Evolutionary conservation across 2,113 vertebrate species (phyloP).

Genomic region (Sinosuthora webbiana): DNA sequence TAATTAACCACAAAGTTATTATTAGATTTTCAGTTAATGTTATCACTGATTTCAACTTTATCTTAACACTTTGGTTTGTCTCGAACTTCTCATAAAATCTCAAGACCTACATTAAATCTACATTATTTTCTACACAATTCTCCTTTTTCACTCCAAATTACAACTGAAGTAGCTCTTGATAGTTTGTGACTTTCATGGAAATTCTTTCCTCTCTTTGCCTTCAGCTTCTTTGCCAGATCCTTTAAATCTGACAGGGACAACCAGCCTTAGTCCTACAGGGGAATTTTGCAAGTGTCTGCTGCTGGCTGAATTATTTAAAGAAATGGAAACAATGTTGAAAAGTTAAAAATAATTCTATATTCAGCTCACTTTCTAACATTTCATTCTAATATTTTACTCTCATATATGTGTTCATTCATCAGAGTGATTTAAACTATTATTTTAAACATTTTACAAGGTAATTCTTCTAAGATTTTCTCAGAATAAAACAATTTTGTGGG

Average conservation of each 20-base stretch:
- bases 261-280: not conserved
- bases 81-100: not conserved
- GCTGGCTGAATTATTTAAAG: not conserved
- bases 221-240: not conserved
- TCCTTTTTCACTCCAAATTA: not conserved
- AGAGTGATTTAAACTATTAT: not conserved
- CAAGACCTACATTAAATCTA: not conserved
- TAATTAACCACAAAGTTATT: not conserved
- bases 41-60: not conserved
- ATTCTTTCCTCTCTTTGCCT: not conserved
- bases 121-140: not conserved
- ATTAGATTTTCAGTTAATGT: not conserved
- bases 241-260: conserved; percentile 39
- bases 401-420: not conserved
- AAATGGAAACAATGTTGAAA: not conserved
- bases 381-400: not conserved
- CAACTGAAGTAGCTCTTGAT: not conserved
- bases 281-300: not conserved
- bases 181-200: not conserved
- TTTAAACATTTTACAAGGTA: not conserved
- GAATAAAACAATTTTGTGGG: not conserved
- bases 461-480: not conserved
- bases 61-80: not conserved
- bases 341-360: not conserved
- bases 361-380: not conserved